These are phyloP conservation scores for Entosphenus tridentatus DNA, from an alignment of 2,113 vertebrate species.

Conservation along the genomic window DNA sequence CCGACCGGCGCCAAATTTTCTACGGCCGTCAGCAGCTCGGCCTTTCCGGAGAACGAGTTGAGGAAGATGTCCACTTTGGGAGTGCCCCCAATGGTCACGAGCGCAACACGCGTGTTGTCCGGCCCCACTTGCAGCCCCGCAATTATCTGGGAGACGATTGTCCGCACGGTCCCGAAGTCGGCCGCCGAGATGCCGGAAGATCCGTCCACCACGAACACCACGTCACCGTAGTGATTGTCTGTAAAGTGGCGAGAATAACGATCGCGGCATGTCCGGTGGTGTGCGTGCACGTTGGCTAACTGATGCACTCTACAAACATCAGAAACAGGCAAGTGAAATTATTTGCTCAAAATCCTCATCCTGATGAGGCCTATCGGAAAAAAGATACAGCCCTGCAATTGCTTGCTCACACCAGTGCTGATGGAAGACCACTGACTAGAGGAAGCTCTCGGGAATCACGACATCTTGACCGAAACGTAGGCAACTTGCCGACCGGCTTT, in stretches of 20 bases:
- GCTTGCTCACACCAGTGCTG: too few species aligned
- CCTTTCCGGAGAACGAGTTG: background rate
- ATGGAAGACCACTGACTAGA: too few species aligned
- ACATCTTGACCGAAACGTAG: too few species aligned
- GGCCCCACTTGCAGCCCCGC: background rate
- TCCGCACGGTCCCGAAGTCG: background rate
- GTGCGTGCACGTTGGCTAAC: too few species aligned
- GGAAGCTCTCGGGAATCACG: too few species aligned
- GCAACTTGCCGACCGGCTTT: too few species aligned
- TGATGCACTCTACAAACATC: too few species aligned
- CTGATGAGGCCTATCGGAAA: too few species aligned
- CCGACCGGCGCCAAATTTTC: background rate
- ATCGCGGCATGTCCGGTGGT: background rate
- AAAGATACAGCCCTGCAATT: too few species aligned
- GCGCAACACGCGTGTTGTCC: background rate
- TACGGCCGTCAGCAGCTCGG: background rate
- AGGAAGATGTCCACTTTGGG: conserved; percentile 6
- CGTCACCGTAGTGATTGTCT: background rate
- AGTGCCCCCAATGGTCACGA: background rate
- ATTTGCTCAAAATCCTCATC: too few species aligned
- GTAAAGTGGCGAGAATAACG: background rate
- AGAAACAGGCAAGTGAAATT: too few species aligned
- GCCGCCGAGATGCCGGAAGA: background rate
- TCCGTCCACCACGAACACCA: conserved; percentile 5
- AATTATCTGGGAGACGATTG: background rate